Base-by-base conservation (phyloP, 2,797 vertebrate species). In the Melanotaenia parkinsoni region DNA sequence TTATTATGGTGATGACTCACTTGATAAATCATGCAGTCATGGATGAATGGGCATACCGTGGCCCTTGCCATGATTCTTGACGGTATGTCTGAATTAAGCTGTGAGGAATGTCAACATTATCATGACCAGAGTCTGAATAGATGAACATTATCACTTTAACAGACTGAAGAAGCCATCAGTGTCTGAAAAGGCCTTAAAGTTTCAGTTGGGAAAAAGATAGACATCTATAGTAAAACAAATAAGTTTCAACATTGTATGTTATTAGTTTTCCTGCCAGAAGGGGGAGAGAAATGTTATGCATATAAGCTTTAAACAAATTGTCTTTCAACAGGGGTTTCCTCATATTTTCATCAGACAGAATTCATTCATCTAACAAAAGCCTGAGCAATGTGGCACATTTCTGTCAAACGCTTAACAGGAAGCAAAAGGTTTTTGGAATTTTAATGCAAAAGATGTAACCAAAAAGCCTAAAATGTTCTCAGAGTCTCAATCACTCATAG, bases 401-500 rank as follows among this genome's bases (percentile, higher is more conserved):
- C 0, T 35, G 22, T 65, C 16, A 37, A 65, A 68, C 26, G 2
- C 40, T 12, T 1, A 65, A 18, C 16, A 60, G 16, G 5, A 5
- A 47, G 3, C 14, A 45, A 60, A 60, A 53, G 1, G 10, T 32
- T 33, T 12, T 43, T 16, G 20, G 37, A 30, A 30, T 30, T 45
- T 18, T n/a, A 40, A 22, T 16, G 50, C 16, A 56, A 64, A 2
- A 51, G 8, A 62, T 57, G 37, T 12, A 56, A 63, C 24, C 63
- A 67, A 70, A 28, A 69, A 26, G 63, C 32, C 30, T 37, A 66
- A 13, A 54, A 33, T 24, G 50, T 18, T 63, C 66, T 69, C 53
- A 33, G 33, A 62, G 26, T 58, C 10, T 75, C 30, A 51, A 9
- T 24, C 4, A 13, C 30, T 58, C 61, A 18, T 30, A 70, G 67